Evolutionary conservation across 2,888 invertebrate genomes (phyloP), one percentile per base, ranked within the genome.

Genomic region (Eupithecia centaureata): DNA sequence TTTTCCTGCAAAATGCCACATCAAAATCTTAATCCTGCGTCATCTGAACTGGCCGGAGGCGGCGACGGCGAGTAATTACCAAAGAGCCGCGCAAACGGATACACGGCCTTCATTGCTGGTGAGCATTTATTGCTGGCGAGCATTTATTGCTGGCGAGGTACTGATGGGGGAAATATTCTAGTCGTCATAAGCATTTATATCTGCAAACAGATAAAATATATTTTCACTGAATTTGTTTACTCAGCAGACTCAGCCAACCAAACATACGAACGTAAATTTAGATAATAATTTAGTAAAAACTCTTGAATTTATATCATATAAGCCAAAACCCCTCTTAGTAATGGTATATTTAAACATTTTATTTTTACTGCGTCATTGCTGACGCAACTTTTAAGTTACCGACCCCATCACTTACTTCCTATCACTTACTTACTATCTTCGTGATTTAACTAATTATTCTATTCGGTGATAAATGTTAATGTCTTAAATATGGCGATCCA

Each of bases 51-150:
- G 56, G 76, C 79, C 60, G 60, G 12, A 57, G 66, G 67, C 70
- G 74, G 73, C 65, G 77, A 73, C 73, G 73, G 73, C 77, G 77
- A 79, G 86, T 86, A 86, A 85, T 86, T 86, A 79, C 81, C 76
- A 80, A 47, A 82, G 82, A 78, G 71, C 72, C 70, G 72, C 71
- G 74, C 70, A 76, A 77, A 75, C 71, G 75, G 75, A 76, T 79
- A 79, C 79, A 78, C 75, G 75, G 47, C 51, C 47, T 51, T 51
- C 51, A 61, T 61, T 61, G 57, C 57, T 57, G 32, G 18, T n/a
- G 57, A 74, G 75, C 71, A 76, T 58, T 33, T 58, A 58, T 58
- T 58, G 47, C 47, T 47, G 47, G 18, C 15, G 61, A 75, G 75
- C 72, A 76, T 78, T 78, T 80, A 82, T 77, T 80, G 82, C 82